Base-by-base conservation (phyloP, 1,140 invertebrate genomes). In the Stegodyphus mimosarum region DNA sequence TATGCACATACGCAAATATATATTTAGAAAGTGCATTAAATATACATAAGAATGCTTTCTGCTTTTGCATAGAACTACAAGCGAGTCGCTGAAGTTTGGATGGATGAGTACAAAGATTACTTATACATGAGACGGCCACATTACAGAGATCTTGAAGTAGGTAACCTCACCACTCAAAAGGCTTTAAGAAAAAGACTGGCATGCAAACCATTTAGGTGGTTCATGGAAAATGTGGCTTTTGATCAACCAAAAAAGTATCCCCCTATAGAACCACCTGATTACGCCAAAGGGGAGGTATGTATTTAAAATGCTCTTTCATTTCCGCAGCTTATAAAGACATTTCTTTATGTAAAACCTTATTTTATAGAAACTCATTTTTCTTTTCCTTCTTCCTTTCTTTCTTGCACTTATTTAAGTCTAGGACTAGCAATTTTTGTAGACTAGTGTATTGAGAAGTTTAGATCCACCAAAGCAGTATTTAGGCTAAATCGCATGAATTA, bases 211-310 rank as follows among this genome's bases (percentile, higher is more conserved):
- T 99, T 99, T 91, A 94, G 95, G 88, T 99, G 98, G 98, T 99
- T 99, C 91, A 90, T 99, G 89, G 94, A 97, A 87, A 95, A 98
- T 89, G 96, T 99, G 51, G 97, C 98, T 0, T 98, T 98, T 91
- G 98, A 99, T 92, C 92, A 98, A 17, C 92, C 94, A 0, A 94
- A 95, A 78, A 94, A 94, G 84, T 99, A 99, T 92, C 98, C 98
- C 15, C 95, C 96, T 0, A 91, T 98, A 5, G 97, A 98, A 90
- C 97, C 97, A 0, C 94, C 94, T 50, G 94, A 97, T 87, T 95
- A 95, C 89, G 97, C 95, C n/a, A 92, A 91, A 83, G 97, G 97
- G 81, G 94, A 94, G 90, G 94, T 95, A 91, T 90, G 86, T 33
- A 33, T 33, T 84, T 63, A 33, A 33, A 33, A 33, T 33, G 33